Conservation (phyloP, 2,113 vertebrate genomes). For the Lucifuga dentata region DNA sequence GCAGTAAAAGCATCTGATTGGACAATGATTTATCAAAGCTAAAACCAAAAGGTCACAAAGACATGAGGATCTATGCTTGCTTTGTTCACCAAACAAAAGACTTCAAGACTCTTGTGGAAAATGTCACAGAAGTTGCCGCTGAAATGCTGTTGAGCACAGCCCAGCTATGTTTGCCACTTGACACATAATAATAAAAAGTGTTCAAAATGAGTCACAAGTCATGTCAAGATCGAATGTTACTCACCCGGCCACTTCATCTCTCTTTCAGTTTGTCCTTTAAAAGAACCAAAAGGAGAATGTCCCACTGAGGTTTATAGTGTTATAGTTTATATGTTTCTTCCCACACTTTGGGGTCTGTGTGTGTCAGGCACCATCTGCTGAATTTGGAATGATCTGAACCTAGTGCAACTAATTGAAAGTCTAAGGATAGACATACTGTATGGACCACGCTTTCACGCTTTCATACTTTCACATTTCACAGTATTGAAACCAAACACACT, state of each 20-base stretch:
- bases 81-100: conserved; percentile 61
- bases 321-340: conserved; percentile 11
- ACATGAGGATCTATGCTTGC: conserved; percentile 24
- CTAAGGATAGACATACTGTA: conserved; percentile 13
- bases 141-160: conserved; percentile 40
- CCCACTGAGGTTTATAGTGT: not conserved
- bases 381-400: conserved; percentile 22
- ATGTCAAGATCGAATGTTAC: conserved; percentile 12
- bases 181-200: conserved; percentile 22
- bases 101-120: conserved; percentile 39
- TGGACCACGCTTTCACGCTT: conserved; percentile 13
- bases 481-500: conserved; percentile 21
- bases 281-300: not conserved
- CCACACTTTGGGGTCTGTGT: conserved; percentile 18
- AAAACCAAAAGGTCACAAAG: conserved; percentile 55
- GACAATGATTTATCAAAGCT: conserved; percentile 46
- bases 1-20: conserved; percentile 17
- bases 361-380: conserved; percentile 52
- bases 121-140: conserved; percentile 55
- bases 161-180: conserved; percentile 31
- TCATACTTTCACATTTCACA: conserved; percentile 17
- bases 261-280: conserved; percentile 24
- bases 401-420: conserved; percentile 26
- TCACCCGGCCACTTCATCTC: conserved; percentile 14
- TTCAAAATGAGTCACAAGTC: conserved; percentile 17